A percentile compares a stretch with the other conserved stretches of the same genome.
phyloP scores from a whole-genome alignment of 2,113 vertebrate species.

The Stigmatopora nigra region DNA sequence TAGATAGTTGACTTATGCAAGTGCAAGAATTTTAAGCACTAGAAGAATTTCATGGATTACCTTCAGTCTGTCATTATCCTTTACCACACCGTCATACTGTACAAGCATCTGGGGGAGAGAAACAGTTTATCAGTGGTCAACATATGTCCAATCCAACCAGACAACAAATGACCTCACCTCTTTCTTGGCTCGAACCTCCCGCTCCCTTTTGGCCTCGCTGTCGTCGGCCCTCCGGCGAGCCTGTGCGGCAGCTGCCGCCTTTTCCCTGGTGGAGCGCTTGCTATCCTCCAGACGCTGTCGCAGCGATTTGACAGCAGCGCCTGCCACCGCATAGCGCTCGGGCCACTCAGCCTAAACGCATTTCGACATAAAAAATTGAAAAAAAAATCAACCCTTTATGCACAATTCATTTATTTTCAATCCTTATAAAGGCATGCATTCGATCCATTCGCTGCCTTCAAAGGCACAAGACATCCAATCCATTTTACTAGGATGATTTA shows the following conservation, averaged over 20 bases:
- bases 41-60: slow-evolving; percentile 51
- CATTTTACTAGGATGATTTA: too few species aligned
- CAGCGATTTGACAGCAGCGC: slow-evolving; percentile 68
- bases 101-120: slow-evolving; percentile 4
- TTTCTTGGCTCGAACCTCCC: slow-evolving; percentile 88
- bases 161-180: slow-evolving; percentile 68
- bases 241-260: slow-evolving; percentile 78
- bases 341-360: slow-evolving; percentile 77
- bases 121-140: too few species aligned
- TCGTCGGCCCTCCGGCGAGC: slow-evolving; percentile 79
- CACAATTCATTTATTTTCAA: background rate
- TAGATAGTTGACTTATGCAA: too few species aligned
- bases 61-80: slow-evolving; percentile 83
- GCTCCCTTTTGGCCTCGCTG: slow-evolving; percentile 74
- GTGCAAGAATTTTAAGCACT: background rate
- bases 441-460: too few species aligned
- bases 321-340: slow-evolving; percentile 73
- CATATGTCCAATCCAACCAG: too few species aligned
- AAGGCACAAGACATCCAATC: too few species aligned
- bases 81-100: slow-evolving; percentile 80
- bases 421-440: too few species aligned
- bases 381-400: too few species aligned
- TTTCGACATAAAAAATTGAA: too few species aligned
- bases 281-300: slow-evolving; percentile 84
- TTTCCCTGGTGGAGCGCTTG: slow-evolving; percentile 75